Evolutionary conservation across 2,113 vertebrate species (phyloP).

Genomic region (Sturnira hondurensis): DNA sequence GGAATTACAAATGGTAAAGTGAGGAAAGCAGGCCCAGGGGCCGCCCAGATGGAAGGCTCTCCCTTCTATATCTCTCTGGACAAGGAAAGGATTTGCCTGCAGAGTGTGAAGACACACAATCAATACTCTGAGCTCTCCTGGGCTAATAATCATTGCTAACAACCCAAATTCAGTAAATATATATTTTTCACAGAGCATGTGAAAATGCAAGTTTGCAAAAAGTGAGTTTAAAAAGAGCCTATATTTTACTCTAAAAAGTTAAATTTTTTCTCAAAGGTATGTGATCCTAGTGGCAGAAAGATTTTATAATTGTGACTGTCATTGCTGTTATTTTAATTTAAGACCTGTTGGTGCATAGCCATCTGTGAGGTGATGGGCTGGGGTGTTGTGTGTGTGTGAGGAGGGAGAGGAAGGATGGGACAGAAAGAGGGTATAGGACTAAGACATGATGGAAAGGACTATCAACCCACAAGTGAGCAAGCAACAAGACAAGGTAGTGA

Average conservation of each 20-base stretch:
- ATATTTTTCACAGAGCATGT: not conserved
- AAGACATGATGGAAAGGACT: not conserved
- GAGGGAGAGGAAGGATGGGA: not conserved
- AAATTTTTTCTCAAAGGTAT: not conserved
- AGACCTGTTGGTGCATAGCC: not conserved
- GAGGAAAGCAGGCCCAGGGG: not conserved
- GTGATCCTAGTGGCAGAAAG: not conserved
- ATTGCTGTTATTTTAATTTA: not conserved
- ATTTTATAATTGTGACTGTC: not conserved
- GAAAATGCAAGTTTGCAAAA: not conserved
- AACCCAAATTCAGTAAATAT: not conserved
- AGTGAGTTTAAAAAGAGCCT: not conserved
- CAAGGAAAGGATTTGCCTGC: not conserved
- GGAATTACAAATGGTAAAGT: not conserved
- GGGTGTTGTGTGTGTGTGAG: not conserved
- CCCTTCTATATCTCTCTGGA: not conserved
- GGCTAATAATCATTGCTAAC: not conserved
- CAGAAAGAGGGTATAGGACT: not conserved
- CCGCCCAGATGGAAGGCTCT: not conserved
- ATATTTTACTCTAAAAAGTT: not conserved
- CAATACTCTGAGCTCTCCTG: not conserved
- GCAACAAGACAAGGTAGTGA: not conserved
- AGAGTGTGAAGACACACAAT: not conserved
- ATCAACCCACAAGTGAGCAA: not conserved
- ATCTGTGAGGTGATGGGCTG: not conserved